Evolutionary conservation across 2,113 vertebrate genomes (phyloP).

Genomic region (Tychaedon coryphoeus): DNA sequence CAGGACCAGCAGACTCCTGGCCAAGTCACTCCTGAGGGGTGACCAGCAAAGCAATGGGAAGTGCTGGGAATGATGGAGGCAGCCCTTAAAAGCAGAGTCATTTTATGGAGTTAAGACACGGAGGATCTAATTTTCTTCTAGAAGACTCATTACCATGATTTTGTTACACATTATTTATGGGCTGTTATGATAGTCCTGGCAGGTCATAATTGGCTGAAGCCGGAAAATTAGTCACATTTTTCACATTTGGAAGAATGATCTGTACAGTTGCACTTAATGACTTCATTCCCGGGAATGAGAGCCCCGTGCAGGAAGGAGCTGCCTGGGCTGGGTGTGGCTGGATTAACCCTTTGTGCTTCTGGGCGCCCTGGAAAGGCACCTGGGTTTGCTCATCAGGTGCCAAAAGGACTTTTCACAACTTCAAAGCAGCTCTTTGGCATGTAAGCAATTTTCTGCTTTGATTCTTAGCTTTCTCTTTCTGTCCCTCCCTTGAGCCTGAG

Average conservation of each 20-base stretch:
- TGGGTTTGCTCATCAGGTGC: background rate
- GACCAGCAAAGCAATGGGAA: background rate
- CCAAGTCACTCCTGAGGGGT: background rate
- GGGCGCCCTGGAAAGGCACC: background rate
- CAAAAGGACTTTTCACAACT: background rate
- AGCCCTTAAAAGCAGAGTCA: background rate
- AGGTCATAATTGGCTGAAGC: constrained; percentile 63
- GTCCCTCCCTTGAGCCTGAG: background rate
- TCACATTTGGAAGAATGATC: constrained; percentile 53
- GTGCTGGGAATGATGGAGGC: background rate
- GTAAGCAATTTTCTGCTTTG: background rate
- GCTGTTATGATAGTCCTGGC: constrained; percentile 60
- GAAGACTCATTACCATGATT: constrained; percentile 48
- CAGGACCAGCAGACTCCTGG: background rate
- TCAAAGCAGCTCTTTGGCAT: background rate
- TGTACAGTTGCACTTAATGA: constrained; percentile 28
- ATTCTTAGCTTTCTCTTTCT: background rate
- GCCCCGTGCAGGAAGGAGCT: background rate
- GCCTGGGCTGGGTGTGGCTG: background rate
- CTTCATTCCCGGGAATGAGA: constrained; percentile 36
- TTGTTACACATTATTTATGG: constrained; percentile 54
- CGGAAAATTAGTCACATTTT: constrained; percentile 54
- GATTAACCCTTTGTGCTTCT: background rate
- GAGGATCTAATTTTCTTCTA: constrained; percentile 50
- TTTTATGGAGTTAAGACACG: background rate